Base-by-base conservation (phyloP, 2,888 invertebrate genomes). In the Maniola hyperantus region DNA sequence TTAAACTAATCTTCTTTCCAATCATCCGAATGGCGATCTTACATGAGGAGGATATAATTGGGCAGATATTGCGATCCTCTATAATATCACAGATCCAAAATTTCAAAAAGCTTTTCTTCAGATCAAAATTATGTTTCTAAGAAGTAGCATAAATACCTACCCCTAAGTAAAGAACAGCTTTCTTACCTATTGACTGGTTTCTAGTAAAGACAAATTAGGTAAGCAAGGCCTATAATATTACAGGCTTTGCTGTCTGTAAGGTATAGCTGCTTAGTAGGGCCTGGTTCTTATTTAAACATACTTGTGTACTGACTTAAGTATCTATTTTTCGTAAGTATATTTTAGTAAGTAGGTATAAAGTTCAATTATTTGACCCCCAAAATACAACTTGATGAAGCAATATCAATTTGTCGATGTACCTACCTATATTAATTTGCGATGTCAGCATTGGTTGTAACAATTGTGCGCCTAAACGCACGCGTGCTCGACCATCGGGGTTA, bases 1-100 rank as follows among this genome's bases (percentile, higher is more conserved):
- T 76, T 77, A 79, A 78, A 82, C 79, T 86, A 87, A 90, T 89
- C 87, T 84, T 81, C 79, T 77, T 81, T 79, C 79, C 79, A 74
- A 77, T 74, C 74, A 78, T n/a, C n/a, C n/a, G 79, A 78, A 78
- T 76, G 71, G 74, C 79, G 80, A 81, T 83, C 77, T 79, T 74
- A 26, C 33, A 75, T 77, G 76, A 75, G 69, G 75, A 85, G 81
- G 81, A 83, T 80, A 85, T 89, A 85, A 88, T 87, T 85, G 87
- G 84, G 86, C 89, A 88, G 88, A 87, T 13, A 13, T 44, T 50
- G 20, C 18, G 5, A 42, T 11, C 6, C 50, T 51, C 10, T 18
- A n/a, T n/a, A 15, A 13, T 36, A 48, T 18, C 2, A 48, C 6
- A 15, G n/a, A 15, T 48, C 6, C 36, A 5, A 36, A 6, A 36